phyloP scores from a whole-genome alignment of 2,113 vertebrate species.

The Mystacornis crossleyi region DNA sequence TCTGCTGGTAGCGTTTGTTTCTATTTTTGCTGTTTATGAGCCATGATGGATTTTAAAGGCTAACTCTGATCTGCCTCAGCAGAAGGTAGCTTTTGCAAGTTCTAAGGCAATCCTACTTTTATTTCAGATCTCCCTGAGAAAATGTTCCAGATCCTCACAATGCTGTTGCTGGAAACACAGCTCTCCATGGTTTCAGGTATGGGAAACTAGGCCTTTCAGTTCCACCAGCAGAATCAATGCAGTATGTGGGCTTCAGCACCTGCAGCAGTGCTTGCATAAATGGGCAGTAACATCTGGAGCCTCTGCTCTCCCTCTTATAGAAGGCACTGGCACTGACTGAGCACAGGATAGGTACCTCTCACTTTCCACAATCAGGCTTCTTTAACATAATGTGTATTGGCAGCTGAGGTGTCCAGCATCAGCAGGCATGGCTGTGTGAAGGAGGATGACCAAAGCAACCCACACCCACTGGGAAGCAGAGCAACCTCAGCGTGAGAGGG shows the following conservation, averaged over 20 bases:
- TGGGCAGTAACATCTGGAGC: neutral
- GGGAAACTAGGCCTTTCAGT: neutral
- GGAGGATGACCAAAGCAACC: neutral
- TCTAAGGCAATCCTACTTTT: neutral
- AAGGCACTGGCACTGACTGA: neutral
- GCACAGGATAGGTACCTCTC: accelerated
- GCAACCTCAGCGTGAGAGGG: neutral
- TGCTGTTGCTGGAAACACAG: constrained; percentile 21
- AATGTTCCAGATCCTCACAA: constrained; percentile 48
- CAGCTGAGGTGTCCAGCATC: neutral
- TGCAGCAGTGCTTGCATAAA: neutral
- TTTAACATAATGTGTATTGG: neutral
- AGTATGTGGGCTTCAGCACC: neutral
- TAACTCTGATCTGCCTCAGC: neutral
- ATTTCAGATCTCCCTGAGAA: constrained; percentile 50
- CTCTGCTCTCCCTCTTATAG: neutral
- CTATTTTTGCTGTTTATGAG: neutral
- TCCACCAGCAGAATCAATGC: neutral
- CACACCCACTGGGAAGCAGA: neutral
- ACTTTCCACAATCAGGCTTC: neutral
- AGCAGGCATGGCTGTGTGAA: neutral
- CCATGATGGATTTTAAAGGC: neutral
- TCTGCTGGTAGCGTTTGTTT: neutral
- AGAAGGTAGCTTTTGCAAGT: neutral
- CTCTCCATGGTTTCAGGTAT: constrained; percentile 44